Base-by-base conservation (phyloP, 2,113 vertebrate species). In the Cyprinodon variegatus region DNA sequence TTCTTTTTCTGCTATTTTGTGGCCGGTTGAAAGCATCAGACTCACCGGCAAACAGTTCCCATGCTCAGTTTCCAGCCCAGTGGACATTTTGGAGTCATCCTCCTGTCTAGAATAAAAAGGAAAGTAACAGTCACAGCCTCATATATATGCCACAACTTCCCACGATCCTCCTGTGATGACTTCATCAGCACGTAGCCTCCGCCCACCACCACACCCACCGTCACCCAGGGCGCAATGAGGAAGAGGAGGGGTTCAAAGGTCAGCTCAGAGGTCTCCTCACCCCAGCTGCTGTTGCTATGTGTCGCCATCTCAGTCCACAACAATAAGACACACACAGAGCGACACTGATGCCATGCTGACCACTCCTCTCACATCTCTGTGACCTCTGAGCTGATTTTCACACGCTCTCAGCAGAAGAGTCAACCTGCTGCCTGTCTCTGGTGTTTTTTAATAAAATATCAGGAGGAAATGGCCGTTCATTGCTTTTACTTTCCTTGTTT, bases 311-410 rank as follows among this genome's bases (percentile, higher is more conserved):
- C 79, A 62, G 62, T 79, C 22, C 83, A 71, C 86, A 79, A 91
- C 87, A 90, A 90, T 81, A 70, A 86, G 67, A 72, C 74, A 70
- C 73, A 79, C 17, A 73, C 40, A 68, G 41, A 76, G 71, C 29
- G 29, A 29, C 29, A 29, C 79, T 84, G 74, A 89, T 75, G 68
- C 29, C 43, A 59, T 50, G 71, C 81, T 85, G 88, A 86, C 70
- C 29, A 65, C 43, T 62, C 45, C 45, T 46, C 46, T 68, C 63
- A 70, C 65, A 63, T 70, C 65, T 69, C 77, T 15, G 4, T 89
- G 90, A 91, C 92, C 92, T 75, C 82, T 75, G 41, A 57, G 93
- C 93, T 94, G 90, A 88, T 83, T 93, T 96, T 97, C 96, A 96
- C 97, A 96, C 93, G 94, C 95, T 95, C 92, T 92, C 86, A 76